A percentile compares a stretch with the other conserved stretches of the same genome.
phyloP scores from a whole-genome alignment of 2,797 vertebrate genomes.

The Echeneis naucrates region DNA sequence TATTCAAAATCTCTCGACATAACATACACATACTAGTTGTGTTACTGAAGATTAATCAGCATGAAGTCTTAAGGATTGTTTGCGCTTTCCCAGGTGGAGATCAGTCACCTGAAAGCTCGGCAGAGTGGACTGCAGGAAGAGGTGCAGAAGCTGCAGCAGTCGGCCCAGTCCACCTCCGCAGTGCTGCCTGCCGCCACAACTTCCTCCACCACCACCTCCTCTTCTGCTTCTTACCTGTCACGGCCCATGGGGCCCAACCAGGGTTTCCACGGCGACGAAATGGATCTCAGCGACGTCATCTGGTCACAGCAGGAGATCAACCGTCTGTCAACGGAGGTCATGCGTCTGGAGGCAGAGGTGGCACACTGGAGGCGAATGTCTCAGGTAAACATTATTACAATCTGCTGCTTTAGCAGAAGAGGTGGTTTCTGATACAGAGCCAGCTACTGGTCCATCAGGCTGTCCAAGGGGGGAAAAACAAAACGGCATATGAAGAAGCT shows the following conservation, averaged over 20 bases:
- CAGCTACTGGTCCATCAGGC: not conserved
- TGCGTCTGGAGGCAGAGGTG: slow-evolving; percentile 90
- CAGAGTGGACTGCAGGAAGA: slow-evolving; percentile 93
- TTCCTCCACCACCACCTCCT: slow-evolving; percentile 71
- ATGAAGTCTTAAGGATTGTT: not conserved
- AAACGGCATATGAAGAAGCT: not conserved
- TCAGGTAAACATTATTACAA: slow-evolving; percentile 80
- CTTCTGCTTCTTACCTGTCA: slow-evolving; percentile 81
- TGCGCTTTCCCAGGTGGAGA: slow-evolving; percentile 88
- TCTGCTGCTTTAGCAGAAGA: not conserved
- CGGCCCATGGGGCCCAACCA: slow-evolving; percentile 75
- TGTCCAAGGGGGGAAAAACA: no score
- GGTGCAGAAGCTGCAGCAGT: slow-evolving; percentile 88
- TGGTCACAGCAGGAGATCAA: slow-evolving; percentile 99
- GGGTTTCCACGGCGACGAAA: slow-evolving; percentile 90
- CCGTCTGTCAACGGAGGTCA: slow-evolving; percentile 91
- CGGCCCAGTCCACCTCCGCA: slow-evolving; percentile 79
- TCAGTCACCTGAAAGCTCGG: slow-evolving; percentile 95
- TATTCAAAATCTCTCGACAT: no score
- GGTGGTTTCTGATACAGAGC: not conserved
- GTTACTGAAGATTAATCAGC: not conserved
- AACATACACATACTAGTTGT: not conserved
- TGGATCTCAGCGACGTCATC: slow-evolving; percentile 95
- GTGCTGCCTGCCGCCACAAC: slow-evolving; percentile 74
- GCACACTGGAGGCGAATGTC: slow-evolving; percentile 93